Evolutionary conservation across 1,140 invertebrate genomes (phyloP).

Genomic region (Reticulitermes speratus): DNA sequence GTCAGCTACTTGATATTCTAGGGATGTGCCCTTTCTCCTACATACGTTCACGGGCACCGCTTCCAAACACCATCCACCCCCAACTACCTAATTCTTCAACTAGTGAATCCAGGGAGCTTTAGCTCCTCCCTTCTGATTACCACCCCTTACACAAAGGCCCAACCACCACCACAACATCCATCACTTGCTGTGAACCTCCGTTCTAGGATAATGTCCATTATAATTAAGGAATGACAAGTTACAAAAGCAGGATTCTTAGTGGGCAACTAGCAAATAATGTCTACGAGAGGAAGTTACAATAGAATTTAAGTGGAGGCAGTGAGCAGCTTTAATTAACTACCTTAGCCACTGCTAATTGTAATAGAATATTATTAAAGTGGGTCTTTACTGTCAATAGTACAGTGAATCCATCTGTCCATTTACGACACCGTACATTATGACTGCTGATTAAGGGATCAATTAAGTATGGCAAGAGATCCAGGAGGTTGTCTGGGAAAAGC

Average conservation of each 20-base stretch:
- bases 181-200: neutral
- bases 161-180: neutral
- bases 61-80: neutral
- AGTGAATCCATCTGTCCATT: too few species aligned
- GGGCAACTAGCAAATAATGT: too few species aligned
- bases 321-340: too few species aligned
- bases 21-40: neutral
- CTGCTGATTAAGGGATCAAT: too few species aligned
- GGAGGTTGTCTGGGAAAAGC: too few species aligned
- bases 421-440: too few species aligned
- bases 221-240: neutral
- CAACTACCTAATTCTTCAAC: constrained; percentile 1
- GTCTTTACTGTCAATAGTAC: too few species aligned
- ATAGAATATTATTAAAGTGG: too few species aligned
- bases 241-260: neutral
- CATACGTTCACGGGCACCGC: neutral
- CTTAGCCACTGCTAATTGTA: too few species aligned
- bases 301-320: too few species aligned
- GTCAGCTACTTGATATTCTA: constrained; percentile 12
- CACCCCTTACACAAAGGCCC: neutral
- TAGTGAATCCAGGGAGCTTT: neutral
- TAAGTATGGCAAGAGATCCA: too few species aligned
- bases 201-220: neutral
- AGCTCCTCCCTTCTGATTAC: constrained; percentile 13
- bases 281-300: too few species aligned